These are phyloP conservation scores for Rhincodon typus DNA, from an alignment of 2,797 vertebrate genomes.

Conservation along the genomic window DNA sequence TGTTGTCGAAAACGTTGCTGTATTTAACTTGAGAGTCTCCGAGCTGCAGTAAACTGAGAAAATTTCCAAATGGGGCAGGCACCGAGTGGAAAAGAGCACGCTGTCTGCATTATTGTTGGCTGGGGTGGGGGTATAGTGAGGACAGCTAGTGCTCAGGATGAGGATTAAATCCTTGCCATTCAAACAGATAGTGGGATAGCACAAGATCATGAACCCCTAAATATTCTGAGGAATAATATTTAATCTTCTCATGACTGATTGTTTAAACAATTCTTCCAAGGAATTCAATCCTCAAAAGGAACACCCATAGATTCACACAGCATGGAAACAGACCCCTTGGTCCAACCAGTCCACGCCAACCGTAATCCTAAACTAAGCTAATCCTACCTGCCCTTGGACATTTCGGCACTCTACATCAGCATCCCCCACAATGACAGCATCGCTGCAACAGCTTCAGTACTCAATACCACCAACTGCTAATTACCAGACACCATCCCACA, in stretches of 20 bases:
- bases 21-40: background rate
- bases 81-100: constrained; percentile 32
- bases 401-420: too few relatives aligned
- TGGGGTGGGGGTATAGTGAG: background rate
- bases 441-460: too few relatives aligned
- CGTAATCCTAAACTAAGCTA: too few relatives aligned
- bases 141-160: constrained; percentile 42
- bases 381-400: too few relatives aligned
- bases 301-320: too few relatives aligned
- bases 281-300: too few relatives aligned
- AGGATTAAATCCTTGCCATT: constrained; percentile 29
- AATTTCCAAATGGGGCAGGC: background rate
- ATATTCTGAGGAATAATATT: constrained; percentile 41
- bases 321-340: too few relatives aligned
- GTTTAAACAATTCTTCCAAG: too few relatives aligned
- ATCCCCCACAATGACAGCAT: too few relatives aligned
- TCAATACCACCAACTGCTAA: too few relatives aligned
- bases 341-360: too few relatives aligned
- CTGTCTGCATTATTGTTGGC: constrained; percentile 43
- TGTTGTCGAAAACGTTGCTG: background rate
- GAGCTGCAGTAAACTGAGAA: background rate
- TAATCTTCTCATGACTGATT: background rate
- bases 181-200: background rate
- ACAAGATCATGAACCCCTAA: constrained; percentile 42
- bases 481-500: too few relatives aligned